These are phyloP conservation scores for Lagria hirta DNA, from an alignment of 2,888 invertebrate genomes.

Conservation along the genomic window DNA sequence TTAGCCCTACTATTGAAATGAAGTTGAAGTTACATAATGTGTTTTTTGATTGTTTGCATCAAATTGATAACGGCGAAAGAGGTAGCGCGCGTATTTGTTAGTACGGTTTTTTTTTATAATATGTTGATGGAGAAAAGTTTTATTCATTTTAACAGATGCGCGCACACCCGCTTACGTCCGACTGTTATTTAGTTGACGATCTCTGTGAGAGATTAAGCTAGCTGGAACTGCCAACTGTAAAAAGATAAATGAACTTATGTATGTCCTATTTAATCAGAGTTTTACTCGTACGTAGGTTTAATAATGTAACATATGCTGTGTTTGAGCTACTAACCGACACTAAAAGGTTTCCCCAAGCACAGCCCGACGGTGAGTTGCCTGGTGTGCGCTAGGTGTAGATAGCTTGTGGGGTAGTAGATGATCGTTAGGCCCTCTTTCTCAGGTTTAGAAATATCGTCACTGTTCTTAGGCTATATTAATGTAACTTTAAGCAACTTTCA, in stretches of 20 bases:
- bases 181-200: constrained; percentile 48
- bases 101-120: neutral
- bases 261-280: constrained; percentile 51
- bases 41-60: constrained; percentile 45
- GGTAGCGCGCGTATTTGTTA: constrained; percentile 31
- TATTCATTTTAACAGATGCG: constrained; percentile 16
- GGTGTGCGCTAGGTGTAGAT: constrained; percentile 30
- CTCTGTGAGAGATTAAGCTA: constrained; percentile 53
- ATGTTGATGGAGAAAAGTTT: constrained; percentile 6
- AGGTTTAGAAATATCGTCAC: constrained; percentile 45
- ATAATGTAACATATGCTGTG: constrained; percentile 47
- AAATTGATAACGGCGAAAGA: constrained; percentile 36
- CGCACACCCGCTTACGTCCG: constrained; percentile 28
- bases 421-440: constrained; percentile 53
- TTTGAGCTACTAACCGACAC: constrained; percentile 42
- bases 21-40: constrained; percentile 41
- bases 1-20: constrained; percentile 44
- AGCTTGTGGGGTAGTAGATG: constrained; percentile 42
- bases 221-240: constrained; percentile 57
- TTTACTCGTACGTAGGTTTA: constrained; percentile 48
- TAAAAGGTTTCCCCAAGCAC: constrained; percentile 22
- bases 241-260: constrained; percentile 53
- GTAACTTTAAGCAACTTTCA: constrained; percentile 21
- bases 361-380: constrained; percentile 27
- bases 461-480: constrained; percentile 22